Base-by-base conservation (phyloP, 2,888 invertebrate genomes). In the Drosophila incognita region DNA sequence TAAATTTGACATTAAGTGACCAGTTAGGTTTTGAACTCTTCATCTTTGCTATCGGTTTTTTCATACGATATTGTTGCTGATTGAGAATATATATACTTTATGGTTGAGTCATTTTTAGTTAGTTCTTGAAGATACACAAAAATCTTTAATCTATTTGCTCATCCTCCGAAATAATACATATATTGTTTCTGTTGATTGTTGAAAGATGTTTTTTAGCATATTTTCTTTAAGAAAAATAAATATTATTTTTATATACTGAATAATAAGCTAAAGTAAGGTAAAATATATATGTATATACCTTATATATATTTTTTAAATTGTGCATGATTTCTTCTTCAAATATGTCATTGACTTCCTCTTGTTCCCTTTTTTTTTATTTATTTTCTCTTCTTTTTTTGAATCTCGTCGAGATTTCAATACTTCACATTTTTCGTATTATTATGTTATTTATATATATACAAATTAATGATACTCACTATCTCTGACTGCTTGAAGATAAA, bases 281-380 rank as follows among this genome's bases (percentile, higher is more conserved):
- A 46, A 36, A 21, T 21, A 21, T 21, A 21, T 21, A 21, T 24
- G 2, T 24, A 24, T 24, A 24, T 24, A 42, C 4, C 4, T 61
- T 57, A 53, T n/a, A 29, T 58, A 58, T 46, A 51, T 31, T 31
- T 61, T 38, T 58, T 29, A 62, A 77, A 24, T 42, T 42, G 11
- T 5, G 11, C 11, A 42, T 11, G 42, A 21, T 42, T 21, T 21
- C 18, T 8, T 46, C 13, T 46, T 1, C 13, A 57, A 57, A 76
- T 60, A 38, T 74, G 63, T 74, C 76, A 79, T 27, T 74, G 59
- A 52, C 76, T 74, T 57, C 18, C 53, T 21, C 33, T 59, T 40
- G 8, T 6, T 49, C 1, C 4, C n/a, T 7, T 38, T 38, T 7
- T 38, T 38, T 8, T 7, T 65, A 1, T 49, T 24, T 27, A 0